Conservation (phyloP, 1,140 invertebrate species). For the Drosophila setifemur region DNA sequence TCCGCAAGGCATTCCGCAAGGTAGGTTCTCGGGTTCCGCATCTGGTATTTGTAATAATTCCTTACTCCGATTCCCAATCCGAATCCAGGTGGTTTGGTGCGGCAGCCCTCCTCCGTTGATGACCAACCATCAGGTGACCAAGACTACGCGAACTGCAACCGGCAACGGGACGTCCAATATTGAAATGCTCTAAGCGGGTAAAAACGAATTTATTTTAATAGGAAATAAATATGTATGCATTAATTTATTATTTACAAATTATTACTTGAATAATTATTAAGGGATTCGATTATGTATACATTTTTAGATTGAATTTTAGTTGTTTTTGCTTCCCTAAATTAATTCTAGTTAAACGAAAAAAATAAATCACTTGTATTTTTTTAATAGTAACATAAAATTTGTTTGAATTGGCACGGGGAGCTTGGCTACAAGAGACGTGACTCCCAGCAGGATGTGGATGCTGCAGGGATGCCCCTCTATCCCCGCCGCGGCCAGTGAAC, state of each 20-base stretch:
- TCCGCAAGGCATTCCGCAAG: constrained; percentile 91
- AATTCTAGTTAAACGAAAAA: too few relatives aligned
- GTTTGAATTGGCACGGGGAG: constrained; percentile 90
- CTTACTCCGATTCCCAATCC: neutral
- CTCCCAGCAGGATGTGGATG: constrained; percentile 52
- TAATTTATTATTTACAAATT: too few relatives aligned
- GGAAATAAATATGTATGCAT: too few relatives aligned
- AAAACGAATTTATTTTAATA: neutral
- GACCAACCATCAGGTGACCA: constrained; percentile 71
- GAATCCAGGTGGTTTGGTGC: constrained; percentile 77
- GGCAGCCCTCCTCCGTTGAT: constrained; percentile 73
- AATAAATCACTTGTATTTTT: too few relatives aligned
- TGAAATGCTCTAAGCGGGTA: constrained; percentile 76
- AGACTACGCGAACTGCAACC: constrained; percentile 77
- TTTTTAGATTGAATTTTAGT: too few relatives aligned
- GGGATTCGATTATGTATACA: neutral
- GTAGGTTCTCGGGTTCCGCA: too few relatives aligned
- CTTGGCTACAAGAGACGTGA: constrained; percentile 84
- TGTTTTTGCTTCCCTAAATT: too few relatives aligned
- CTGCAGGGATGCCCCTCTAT: constrained; percentile 83
- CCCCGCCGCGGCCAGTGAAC: constrained; percentile 85
- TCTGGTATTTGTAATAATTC: neutral
- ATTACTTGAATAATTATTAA: too few relatives aligned
- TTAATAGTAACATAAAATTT: too few relatives aligned
- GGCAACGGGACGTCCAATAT: constrained; percentile 80